A percentile compares a stretch with the other conserved stretches of the same genome.
Conservation (phyloP, 2,113 vertebrate species). For the Lycaon pictus region DNA sequence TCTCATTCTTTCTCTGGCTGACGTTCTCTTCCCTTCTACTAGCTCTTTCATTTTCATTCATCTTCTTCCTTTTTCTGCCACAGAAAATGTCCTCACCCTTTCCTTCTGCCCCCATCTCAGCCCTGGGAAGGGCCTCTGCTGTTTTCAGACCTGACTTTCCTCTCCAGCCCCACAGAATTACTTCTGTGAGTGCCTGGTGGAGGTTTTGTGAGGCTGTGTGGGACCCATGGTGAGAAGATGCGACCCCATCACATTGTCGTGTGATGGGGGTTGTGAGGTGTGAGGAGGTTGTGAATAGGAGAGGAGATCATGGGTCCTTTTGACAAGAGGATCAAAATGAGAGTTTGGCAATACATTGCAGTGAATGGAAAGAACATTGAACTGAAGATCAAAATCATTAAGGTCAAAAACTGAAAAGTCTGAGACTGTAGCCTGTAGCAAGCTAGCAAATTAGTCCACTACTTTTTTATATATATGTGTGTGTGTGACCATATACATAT, state of each 20-base stretch:
- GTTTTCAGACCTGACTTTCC: not conserved
- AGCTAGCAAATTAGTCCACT: not conserved
- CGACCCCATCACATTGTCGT: not conserved
- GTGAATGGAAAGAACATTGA: not conserved
- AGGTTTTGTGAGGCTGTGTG: not conserved
- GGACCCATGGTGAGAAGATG: not conserved
- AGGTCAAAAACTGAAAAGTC: not conserved
- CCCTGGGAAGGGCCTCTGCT: not conserved
- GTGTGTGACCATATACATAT: not conserved
- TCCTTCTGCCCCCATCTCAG: not conserved
- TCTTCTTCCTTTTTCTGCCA: not conserved
- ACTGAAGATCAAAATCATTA: not conserved
- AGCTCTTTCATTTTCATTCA: not conserved
- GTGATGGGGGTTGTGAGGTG: not conserved
- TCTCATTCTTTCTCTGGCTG: not conserved
- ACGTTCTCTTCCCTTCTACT: not conserved
- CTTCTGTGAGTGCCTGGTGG: not conserved
- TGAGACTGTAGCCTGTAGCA: not conserved
- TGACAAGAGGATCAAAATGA: not conserved
- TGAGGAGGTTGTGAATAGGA: fast-evolving
- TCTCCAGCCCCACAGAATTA: not conserved
- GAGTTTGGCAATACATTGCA: not conserved
- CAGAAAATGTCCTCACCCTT: not conserved
- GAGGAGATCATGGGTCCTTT: not conserved
- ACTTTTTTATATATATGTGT: not conserved